A percentile compares a stretch with the other conserved stretches of the same genome.
These are phyloP conservation scores for Scaptomyza reducta DNA, from an alignment of 2,888 invertebrate species.

Conservation along the genomic window DNA sequence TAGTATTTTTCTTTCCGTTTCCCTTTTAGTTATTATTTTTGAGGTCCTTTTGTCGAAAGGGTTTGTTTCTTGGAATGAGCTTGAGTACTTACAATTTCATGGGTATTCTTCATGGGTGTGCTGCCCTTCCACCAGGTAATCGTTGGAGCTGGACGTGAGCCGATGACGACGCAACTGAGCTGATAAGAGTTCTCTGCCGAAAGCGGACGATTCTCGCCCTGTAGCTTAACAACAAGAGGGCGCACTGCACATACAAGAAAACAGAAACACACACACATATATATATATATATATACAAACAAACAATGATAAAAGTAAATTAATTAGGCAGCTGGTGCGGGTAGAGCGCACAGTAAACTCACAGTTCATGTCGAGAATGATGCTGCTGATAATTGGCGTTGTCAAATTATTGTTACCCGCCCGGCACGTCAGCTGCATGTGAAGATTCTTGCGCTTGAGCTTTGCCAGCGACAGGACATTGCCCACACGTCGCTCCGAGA, in stretches of 20 bases:
- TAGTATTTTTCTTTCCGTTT: not conserved
- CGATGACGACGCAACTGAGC: constrained; percentile 89
- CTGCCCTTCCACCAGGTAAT: constrained; percentile 92
- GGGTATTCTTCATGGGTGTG: constrained; percentile 87
- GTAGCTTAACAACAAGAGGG: constrained; percentile 88
- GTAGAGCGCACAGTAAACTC: constrained; percentile 82
- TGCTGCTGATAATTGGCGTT: constrained; percentile 87
- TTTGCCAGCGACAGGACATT: constrained; percentile 87
- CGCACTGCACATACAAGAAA: constrained; percentile 86
- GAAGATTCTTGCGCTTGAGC: constrained; percentile 87
- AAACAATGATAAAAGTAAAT: constrained; percentile 47
- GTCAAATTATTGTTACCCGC: constrained; percentile 89
- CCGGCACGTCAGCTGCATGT: constrained; percentile 87
- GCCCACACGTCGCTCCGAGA: constrained; percentile 87
- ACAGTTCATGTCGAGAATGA: constrained; percentile 89
- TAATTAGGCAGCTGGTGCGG: constrained; percentile 56
- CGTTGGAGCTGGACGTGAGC: constrained; percentile 90
- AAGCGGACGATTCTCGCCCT: constrained; percentile 89
- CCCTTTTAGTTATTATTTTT: not conserved
- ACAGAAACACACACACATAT: not conserved
- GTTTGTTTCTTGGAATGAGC: no score
- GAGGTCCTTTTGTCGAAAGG: no score
- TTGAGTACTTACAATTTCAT: constrained; percentile 87
- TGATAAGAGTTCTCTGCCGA: constrained; percentile 90
- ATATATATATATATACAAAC: constrained; percentile 30